Conservation (phyloP, 2,113 vertebrate species). For the Cavia aperea region DNA sequence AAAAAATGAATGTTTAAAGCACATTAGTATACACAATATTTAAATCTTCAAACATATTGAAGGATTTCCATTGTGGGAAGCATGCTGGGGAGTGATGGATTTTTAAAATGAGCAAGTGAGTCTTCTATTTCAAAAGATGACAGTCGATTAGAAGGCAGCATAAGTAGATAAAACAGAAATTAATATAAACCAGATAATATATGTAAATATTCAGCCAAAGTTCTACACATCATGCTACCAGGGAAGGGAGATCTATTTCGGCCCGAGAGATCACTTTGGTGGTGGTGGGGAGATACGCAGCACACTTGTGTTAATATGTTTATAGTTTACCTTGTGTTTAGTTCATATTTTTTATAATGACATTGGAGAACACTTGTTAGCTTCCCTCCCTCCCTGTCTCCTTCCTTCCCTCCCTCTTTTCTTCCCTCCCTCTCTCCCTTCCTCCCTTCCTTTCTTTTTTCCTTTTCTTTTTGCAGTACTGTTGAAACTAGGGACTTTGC, state of each 20-base stretch:
- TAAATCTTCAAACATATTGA: slow-evolving; percentile 41
- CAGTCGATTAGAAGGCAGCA: background rate
- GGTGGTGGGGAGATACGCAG: background rate
- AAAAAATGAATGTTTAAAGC: slow-evolving; percentile 14
- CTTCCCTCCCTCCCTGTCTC: background rate
- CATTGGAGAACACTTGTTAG: background rate
- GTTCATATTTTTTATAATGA: background rate
- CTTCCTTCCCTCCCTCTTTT: background rate
- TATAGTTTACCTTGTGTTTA: background rate
- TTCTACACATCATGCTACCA: background rate
- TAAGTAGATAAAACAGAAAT: background rate
- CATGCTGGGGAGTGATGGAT: background rate
- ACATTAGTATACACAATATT: background rate
- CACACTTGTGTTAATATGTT: background rate
- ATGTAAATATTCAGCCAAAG: background rate
- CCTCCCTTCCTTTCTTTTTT: background rate
- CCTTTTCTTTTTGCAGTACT: background rate
- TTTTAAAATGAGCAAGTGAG: slow-evolving; percentile 35
- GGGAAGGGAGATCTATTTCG: slow-evolving; percentile 1
- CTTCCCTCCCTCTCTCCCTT: background rate
- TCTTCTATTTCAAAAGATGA: slow-evolving; percentile 24
- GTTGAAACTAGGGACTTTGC: background rate
- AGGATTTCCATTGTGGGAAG: slow-evolving; percentile 37
- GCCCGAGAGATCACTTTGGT: background rate
- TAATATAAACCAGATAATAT: background rate